Conservation (phyloP, 2,113 vertebrate genomes). For the Nannobrachium achirus region DNA sequence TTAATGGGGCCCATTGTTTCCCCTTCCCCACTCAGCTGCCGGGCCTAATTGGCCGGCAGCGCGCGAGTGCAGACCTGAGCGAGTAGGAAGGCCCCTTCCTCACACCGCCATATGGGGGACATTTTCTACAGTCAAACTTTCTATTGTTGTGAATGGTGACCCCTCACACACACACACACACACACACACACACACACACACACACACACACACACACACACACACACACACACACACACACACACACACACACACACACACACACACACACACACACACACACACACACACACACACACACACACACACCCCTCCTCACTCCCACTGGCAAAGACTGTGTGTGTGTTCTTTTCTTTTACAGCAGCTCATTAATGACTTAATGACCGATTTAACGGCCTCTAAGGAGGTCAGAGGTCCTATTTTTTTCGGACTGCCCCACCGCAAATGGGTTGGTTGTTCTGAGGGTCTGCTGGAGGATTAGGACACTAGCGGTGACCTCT, state of each 20-base stretch:
- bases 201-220: too few relatives aligned
- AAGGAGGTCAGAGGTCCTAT: constrained; percentile 40
- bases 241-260: too few relatives aligned
- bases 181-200: too few relatives aligned
- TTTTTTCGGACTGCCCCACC: too few relatives aligned
- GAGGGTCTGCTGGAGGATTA: constrained; percentile 70
- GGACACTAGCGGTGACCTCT: constrained; percentile 45
- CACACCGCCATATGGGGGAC: constrained; percentile 55
- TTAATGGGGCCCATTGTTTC: constrained; percentile 81
- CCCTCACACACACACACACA: background rate
- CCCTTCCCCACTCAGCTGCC: constrained; percentile 62
- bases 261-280: too few relatives aligned
- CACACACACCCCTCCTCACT: constrained; percentile 31
- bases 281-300: background rate
- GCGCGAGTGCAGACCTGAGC: constrained; percentile 38
- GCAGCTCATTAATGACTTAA: constrained; percentile 80
- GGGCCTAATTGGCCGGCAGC: constrained; percentile 69
- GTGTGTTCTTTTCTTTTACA: constrained; percentile 79
- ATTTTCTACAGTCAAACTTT: constrained; percentile 75
- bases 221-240: too few relatives aligned
- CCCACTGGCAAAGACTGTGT: constrained; percentile 67
- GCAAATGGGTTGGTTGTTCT: constrained; percentile 68
- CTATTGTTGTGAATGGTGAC: constrained; percentile 77
- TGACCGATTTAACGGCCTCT: constrained; percentile 67
- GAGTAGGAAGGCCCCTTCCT: constrained; percentile 41